Base-by-base conservation (phyloP, 1,140 invertebrate genomes). In the Drosophila pseudoananassae region DNA sequence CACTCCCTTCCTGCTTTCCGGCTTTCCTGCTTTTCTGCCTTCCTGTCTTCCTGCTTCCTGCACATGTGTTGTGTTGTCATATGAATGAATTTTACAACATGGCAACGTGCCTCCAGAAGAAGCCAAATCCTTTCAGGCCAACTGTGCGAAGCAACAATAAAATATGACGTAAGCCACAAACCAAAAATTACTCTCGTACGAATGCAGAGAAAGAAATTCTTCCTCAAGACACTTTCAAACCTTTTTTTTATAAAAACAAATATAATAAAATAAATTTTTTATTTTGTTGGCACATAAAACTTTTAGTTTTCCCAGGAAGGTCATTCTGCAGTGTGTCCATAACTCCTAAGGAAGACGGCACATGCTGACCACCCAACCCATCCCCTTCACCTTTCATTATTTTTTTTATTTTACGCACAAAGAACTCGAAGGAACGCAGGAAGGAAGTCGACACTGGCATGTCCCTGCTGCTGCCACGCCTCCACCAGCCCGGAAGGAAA, bases 381-480 rank as follows among this genome's bases (percentile, higher is more conserved):
- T 33, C 23, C 36, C 60, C 63, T 20, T 54, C 25, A 10, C 5
- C 29, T 29, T 33, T 29, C 40, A 47, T 54, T 36, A 4, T 12
- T 36, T 56, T 70, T 59, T 55, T 51, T 59, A 65, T 76, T 47
- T 47, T 36, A 68, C 38, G 61, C 81, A 58, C 74, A 80, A 66
- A 77, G 59, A 51, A 64, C 17, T 43, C 59, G 63, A 58, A 66
- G 49, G 53, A 53, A 70, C 66, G 71, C 53, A 55, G 82, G 82
- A 85, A 85, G 82, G 82, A 85, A 85, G 78, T 85, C 51, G 70
- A 82, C 81, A 77, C 58, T 65, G 65, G 66, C 81, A 80, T 73
- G 65, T 80, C 71, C 53, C 66, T 58, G 53, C 49, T 60, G 59
- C 31, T 55, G 55, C 53, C 49, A 66, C 54, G 70, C 64, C 73